Evolutionary conservation across 2,113 vertebrate species (phyloP), one percentile per base, ranked within the genome.

Genomic region (Anthoscopus minutus): DNA sequence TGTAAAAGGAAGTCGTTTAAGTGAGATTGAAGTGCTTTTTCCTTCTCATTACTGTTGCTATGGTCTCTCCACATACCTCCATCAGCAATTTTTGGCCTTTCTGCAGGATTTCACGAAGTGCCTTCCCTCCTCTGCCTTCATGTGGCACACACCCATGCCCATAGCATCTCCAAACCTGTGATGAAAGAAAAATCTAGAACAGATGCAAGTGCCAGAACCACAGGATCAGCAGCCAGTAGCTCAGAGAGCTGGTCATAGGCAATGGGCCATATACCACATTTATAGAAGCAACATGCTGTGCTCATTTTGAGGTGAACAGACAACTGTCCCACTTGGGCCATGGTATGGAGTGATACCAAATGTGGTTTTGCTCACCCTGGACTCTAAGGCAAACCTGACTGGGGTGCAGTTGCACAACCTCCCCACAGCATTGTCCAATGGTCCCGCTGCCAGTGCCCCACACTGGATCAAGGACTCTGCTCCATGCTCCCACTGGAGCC

Each of bases 371-470:
- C 27, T 66, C 42, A 30, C 6, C 7, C 47, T 56, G 38, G 64
- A 18, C 53, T 86, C 42, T 45, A 38, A 84, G 64, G 33, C 25
- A 69, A 86, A 72, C 30, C 23, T 27, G 20, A 7, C 9, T 56
- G 23, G 20, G 7, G 20, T 93, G 65, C 37, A 50, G 5, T 65
- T 80, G 62, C 35, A n/a, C 15, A 77, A 15, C 31, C 33, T 42
- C 9, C 30, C 38, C 0, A 0, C 53, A 65, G 28, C 0, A 0
- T 8, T 76, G 33, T 42, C 20, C 3, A 1, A 11, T 38, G 40
- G 45, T 42, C 35, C 53, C 16, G 1, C 31, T 48, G 66, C 48
- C 15, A 58, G 7, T 56, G 57, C 20, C 33, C 38, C 8, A 7
- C 0, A 3, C 30, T 15, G 42, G 21, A 31, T 21, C 18, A 11